phyloP scores from a whole-genome alignment of 2,888 invertebrate genomes.

The Cantharis rufa region DNA sequence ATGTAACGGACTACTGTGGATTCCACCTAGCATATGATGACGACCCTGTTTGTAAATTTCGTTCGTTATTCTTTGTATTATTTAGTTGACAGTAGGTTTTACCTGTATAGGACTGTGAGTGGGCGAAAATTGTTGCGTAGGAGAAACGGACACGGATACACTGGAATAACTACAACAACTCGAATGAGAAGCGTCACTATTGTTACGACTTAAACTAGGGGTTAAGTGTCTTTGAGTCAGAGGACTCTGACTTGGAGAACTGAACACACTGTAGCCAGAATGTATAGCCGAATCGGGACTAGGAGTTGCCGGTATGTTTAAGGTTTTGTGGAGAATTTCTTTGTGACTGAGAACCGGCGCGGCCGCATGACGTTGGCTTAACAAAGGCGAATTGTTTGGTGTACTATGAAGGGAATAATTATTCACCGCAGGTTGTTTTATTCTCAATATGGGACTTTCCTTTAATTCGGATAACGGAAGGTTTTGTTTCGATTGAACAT shows the following conservation, averaged over 20 bases:
- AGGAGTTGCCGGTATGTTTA: constrained; percentile 74
- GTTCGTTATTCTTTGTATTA: constrained; percentile 25
- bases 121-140: constrained; percentile 73
- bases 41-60: constrained; percentile 39
- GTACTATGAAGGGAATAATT: constrained; percentile 67
- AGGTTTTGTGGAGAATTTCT: constrained; percentile 60
- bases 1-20: constrained; percentile 59
- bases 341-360: constrained; percentile 51
- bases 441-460: constrained; percentile 59
- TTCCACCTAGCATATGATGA: constrained; percentile 59
- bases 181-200: constrained; percentile 88
- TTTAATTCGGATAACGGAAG: constrained; percentile 43
- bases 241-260: constrained; percentile 86
- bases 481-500: constrained; percentile 43
- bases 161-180: constrained; percentile 87
- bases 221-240: constrained; percentile 81
- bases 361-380: constrained; percentile 62
- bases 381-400: constrained; percentile 69
- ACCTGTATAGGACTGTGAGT: constrained; percentile 86
- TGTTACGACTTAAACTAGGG: constrained; percentile 84
- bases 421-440: constrained; percentile 59
- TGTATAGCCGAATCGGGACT: constrained; percentile 90
- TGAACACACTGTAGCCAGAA: constrained; percentile 81
- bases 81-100: background rate
- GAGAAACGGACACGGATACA: constrained; percentile 59